phyloP scores from a whole-genome alignment of 2,797 vertebrate species.

The Gobionotothen gibberifrons region DNA sequence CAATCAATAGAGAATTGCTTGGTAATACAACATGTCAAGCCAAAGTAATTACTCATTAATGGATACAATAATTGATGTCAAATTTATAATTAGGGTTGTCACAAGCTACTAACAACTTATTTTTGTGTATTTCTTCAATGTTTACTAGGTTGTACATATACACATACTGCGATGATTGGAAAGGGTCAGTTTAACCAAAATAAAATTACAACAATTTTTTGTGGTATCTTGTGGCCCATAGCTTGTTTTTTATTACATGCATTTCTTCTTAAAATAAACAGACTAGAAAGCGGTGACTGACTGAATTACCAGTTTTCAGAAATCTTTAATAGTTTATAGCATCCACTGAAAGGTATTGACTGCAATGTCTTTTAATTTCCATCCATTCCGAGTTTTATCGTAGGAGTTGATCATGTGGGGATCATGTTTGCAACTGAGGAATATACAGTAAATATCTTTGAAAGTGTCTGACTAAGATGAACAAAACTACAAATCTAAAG shows the following conservation, averaged over 20 bases:
- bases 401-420: neutral
- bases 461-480: neutral
- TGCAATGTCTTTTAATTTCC: neutral
- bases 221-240: no score
- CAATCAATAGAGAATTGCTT: conserved; percentile 18
- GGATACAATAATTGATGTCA: conserved; percentile 37
- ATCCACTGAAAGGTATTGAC: neutral
- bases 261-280: neutral
- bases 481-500: neutral
- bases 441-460: neutral
- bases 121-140: neutral
- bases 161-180: neutral
- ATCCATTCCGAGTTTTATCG: neutral
- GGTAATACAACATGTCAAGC: conserved; percentile 12
- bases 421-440: neutral
- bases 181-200: neutral
- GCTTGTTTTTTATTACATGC: neutral
- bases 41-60: conserved; percentile 33
- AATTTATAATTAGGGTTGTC: conserved; percentile 16
- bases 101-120: conserved; percentile 7
- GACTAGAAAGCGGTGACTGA: neutral
- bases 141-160: neutral
- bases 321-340: neutral
- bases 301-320: neutral
- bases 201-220: neutral